Evolutionary conservation across 2,888 invertebrate genomes (phyloP).

Genomic region (Campopleginae sp.): DNA sequence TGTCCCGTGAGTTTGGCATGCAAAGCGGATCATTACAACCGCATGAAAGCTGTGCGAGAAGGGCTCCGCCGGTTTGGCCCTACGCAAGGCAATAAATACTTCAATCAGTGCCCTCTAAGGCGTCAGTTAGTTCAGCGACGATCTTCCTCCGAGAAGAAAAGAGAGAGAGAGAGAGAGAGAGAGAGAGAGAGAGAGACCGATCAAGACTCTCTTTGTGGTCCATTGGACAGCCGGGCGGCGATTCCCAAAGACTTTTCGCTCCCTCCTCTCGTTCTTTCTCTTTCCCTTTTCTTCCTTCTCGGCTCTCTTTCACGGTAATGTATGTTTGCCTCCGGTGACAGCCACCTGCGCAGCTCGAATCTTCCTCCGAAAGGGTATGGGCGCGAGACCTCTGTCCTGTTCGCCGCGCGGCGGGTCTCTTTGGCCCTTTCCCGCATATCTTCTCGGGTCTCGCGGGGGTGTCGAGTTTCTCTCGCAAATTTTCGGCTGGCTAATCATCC

Average conservation of each 20-base stretch:
- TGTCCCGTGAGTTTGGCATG: conserved; percentile 71
- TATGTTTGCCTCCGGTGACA: conserved; percentile 81
- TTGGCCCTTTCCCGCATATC: conserved; percentile 73
- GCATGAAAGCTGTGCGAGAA: conserved; percentile 73
- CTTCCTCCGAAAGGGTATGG: conserved; percentile 67
- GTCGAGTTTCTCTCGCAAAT: conserved; percentile 45
- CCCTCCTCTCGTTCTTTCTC: conserved; percentile 75
- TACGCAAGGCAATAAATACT: conserved; percentile 81
- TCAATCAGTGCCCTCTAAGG: conserved; percentile 83
- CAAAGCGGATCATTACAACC: conserved; percentile 82
- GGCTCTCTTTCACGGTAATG: conserved; percentile 76
- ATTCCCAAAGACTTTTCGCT: conserved; percentile 77
- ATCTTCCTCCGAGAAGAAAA: conserved; percentile 65
- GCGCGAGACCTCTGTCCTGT: conserved; percentile 17
- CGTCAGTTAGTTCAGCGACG: conserved; percentile 82
- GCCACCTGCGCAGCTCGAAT: conserved; percentile 80
- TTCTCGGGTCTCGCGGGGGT: conserved; percentile 59
- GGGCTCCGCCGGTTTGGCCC: conserved; percentile 62
- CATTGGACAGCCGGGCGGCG: conserved; percentile 79
- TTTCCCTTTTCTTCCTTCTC: conserved; percentile 65
- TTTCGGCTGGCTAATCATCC: neutral
- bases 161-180: conserved; percentile 24
- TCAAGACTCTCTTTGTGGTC: conserved; percentile 34
- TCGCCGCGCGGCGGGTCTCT: conserved; percentile 46
- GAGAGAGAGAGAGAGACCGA: conserved; percentile 34